These are phyloP conservation scores for Lemur catta DNA, from an alignment of 2,797 vertebrate genomes.

Conservation along the genomic window DNA sequence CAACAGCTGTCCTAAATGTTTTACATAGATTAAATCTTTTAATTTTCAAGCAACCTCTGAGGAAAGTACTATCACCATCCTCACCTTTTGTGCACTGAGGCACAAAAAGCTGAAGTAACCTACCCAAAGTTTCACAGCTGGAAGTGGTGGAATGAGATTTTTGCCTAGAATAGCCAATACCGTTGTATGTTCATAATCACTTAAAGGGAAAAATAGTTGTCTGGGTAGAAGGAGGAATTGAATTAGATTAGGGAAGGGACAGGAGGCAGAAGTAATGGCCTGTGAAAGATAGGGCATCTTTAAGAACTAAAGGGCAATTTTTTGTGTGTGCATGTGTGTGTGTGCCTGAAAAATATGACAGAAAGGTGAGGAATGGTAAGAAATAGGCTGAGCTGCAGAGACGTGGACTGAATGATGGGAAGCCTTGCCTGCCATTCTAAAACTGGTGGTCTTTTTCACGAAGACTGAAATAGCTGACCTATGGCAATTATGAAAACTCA, in stretches of 20 bases:
- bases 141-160: not conserved
- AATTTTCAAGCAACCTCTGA: not conserved
- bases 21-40: not conserved
- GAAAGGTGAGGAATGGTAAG: not conserved
- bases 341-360: not conserved
- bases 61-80: not conserved
- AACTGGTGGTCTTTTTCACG: not conserved
- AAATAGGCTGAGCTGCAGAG: not conserved
- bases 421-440: not conserved
- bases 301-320: not conserved
- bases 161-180: fast-evolving
- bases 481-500: not conserved
- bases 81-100: not conserved
- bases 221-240: not conserved
- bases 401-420: fast-evolving
- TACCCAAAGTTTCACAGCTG: not conserved
- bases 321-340: too few species aligned
- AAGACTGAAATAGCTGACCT: not conserved
- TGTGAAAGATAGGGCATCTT: not conserved
- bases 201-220: not conserved
- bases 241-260: not conserved
- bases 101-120: not conserved
- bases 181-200: not conserved
- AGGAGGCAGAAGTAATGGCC: not conserved
- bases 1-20: not conserved